These are phyloP conservation scores for Plutomurus gul DNA, from an alignment of 1,140 invertebrate genomes.

Conservation along the genomic window DNA sequence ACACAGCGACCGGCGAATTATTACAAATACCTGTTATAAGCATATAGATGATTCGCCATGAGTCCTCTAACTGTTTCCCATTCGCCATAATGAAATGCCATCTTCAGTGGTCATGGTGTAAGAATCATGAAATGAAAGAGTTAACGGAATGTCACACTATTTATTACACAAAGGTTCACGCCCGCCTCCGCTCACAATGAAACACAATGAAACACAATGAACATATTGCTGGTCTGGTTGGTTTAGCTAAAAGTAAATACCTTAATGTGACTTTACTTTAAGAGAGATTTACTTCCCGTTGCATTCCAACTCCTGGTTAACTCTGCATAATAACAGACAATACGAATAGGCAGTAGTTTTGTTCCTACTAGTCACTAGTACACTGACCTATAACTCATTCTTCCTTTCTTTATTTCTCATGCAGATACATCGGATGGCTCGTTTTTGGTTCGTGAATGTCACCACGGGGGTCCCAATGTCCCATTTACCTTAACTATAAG, in stretches of 20 bases:
- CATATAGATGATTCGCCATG: no score
- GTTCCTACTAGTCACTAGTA: no score
- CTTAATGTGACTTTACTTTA: no score
- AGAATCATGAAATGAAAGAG: background rate
- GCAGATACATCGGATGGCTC: constrained; percentile 50
- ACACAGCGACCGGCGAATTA: background rate
- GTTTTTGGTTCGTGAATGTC: constrained; percentile 52
- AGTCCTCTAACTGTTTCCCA: no score
- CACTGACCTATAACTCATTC: background rate
- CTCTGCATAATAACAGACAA: background rate
- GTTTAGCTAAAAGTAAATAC: background rate
- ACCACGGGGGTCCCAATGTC: constrained; percentile 50
- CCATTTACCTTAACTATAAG: constrained; percentile 53
- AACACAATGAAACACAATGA: no score
- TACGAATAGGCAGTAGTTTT: no score
- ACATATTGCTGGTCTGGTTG: constrained; percentile 10
- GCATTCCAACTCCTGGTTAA: background rate
- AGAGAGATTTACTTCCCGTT: background rate
- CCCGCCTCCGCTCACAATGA: background rate
- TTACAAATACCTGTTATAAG: no score
- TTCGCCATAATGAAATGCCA: no score
- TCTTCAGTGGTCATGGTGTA: no score
- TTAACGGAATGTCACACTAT: constrained; percentile 24
- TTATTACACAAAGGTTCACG: background rate
- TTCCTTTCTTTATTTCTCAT: constrained; percentile 23